phyloP scores from a whole-genome alignment of 1,140 invertebrate genomes.

The Heliconius hewitsoni region DNA sequence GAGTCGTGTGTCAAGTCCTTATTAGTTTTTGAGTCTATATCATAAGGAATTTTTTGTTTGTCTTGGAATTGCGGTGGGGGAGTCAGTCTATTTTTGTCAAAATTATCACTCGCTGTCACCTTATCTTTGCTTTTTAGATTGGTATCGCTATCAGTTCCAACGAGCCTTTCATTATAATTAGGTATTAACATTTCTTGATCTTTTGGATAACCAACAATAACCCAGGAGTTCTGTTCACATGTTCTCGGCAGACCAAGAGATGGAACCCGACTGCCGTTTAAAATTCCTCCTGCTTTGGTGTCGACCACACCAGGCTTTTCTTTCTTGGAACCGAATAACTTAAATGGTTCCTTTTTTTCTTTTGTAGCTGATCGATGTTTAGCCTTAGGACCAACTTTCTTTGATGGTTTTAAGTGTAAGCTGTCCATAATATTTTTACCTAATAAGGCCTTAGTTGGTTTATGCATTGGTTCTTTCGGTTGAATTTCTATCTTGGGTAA shows the following conservation, averaged over 20 bases:
- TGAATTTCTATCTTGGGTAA: conserved; percentile 48
- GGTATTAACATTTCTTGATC: conserved; percentile 71
- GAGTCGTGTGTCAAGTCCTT: conserved; percentile 69
- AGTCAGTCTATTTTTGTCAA: conserved; percentile 63
- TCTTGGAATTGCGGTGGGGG: conserved; percentile 78
- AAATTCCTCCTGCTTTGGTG: conserved; percentile 63
- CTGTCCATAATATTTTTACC: conserved; percentile 79
- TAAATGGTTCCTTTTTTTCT: conserved; percentile 70
- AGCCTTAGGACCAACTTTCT: conserved; percentile 71
- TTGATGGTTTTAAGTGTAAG: conserved; percentile 75
- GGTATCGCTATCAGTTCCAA: conserved; percentile 54
- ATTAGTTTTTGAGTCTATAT: conserved; percentile 62
- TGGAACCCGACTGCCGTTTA: conserved; percentile 73
- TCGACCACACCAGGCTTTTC: conserved; percentile 62
- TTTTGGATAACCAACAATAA: conserved; percentile 69
- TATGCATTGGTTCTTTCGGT: conserved; percentile 61
- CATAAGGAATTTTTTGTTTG: conserved; percentile 67
- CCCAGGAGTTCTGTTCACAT: conserved; percentile 69
- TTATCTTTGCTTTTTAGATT: conserved; percentile 60
- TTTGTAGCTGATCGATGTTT: conserved; percentile 65
- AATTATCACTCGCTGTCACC: conserved; percentile 51
- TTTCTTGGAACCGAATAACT: conserved; percentile 69
- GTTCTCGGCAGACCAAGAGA: conserved; percentile 70
- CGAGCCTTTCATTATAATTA: conserved; percentile 68
- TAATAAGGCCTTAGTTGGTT: conserved; percentile 69